These are phyloP conservation scores for Aeoliscus strigatus DNA, from an alignment of 2,797 vertebrate genomes.

Conservation along the genomic window DNA sequence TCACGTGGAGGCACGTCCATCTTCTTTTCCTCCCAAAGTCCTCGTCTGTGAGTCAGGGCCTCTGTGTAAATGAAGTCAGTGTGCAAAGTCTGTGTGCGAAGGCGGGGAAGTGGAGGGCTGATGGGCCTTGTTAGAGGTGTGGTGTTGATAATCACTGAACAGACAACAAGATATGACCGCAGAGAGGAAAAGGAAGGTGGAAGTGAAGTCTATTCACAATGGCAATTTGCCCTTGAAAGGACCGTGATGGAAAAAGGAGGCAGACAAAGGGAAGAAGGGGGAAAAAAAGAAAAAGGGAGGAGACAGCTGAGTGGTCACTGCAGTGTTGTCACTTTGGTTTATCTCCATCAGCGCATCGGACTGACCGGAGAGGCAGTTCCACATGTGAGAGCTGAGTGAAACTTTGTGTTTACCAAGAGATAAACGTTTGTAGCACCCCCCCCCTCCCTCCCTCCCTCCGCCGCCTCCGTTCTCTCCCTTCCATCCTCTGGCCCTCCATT, in stretches of 20 bases:
- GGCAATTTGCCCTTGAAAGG: conserved; percentile 48
- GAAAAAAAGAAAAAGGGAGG: conserved; percentile 8
- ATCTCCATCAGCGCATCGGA: conserved; percentile 51
- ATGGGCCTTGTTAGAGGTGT: conserved; percentile 67
- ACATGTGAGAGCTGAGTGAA: conserved; percentile 64
- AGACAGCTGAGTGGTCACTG: conserved; percentile 47
- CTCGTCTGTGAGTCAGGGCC: conserved; percentile 56
- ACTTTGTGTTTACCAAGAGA: conserved; percentile 59
- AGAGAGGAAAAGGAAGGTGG: conserved; percentile 8
- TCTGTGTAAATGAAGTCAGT: conserved; percentile 58
- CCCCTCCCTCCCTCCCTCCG: conserved; percentile 3
- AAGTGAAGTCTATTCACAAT: conserved; percentile 40
- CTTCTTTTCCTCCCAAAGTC: conserved; percentile 69
- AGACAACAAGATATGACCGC: conserved; percentile 32
- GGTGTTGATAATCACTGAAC: conserved; percentile 63
- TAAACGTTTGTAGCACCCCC: conserved; percentile 39
- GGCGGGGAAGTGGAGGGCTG: conserved; percentile 41
- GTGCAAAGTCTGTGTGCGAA: conserved; percentile 41
- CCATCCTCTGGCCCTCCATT: conserved; percentile 37
- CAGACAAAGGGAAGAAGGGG: conserved; percentile 13
- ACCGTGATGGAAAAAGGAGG: conserved; percentile 20
- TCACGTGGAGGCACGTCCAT: conserved; percentile 59
- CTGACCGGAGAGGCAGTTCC: conserved; percentile 42
- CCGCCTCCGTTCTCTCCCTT: conserved; percentile 12
- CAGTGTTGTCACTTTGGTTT: conserved; percentile 62